Conservation (phyloP, 2,797 vertebrate species). For the Mareca strepera region DNA sequence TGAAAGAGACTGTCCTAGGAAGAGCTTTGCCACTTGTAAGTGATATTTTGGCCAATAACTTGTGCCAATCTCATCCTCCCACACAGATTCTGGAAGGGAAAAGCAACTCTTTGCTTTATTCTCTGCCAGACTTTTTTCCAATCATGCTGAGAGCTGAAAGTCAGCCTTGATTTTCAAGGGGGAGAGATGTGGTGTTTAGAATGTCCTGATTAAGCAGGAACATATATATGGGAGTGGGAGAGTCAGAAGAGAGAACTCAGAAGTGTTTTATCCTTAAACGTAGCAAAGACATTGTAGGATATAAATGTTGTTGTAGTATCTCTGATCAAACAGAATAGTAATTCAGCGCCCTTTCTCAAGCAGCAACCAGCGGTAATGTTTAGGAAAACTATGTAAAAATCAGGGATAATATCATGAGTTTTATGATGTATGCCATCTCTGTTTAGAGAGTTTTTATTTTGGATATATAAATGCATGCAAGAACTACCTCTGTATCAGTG, state of each 20-base stretch:
- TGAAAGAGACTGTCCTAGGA: conserved; percentile 33
- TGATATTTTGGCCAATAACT: conserved; percentile 37
- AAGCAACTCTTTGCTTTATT: conserved; percentile 15
- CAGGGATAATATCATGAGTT: not conserved
- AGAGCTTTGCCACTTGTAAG: conserved; percentile 26
- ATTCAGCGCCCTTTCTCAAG: not conserved
- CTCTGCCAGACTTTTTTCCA: conserved; percentile 13
- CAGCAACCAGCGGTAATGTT: not conserved
- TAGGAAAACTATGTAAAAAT: not conserved
- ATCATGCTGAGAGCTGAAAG: conserved; percentile 12
- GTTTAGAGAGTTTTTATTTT: not conserved
- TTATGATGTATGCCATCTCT: not conserved
- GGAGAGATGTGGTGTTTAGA: not conserved
- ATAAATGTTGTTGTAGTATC: not conserved
- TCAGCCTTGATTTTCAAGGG: conserved; percentile 29
- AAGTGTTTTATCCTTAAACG: not conserved
- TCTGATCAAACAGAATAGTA: not conserved
- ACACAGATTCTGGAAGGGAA: conserved; percentile 39
- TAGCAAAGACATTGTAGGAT: not conserved
- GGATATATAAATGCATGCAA: not conserved
- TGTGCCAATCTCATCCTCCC: conserved; percentile 27
- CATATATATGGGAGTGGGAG: not conserved
- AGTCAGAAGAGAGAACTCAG: not conserved
- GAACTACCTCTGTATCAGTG: not conserved
- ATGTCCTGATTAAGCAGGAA: not conserved